phyloP scores from a whole-genome alignment of 2,888 invertebrate genomes.

The Parnassius mnemosyne region DNA sequence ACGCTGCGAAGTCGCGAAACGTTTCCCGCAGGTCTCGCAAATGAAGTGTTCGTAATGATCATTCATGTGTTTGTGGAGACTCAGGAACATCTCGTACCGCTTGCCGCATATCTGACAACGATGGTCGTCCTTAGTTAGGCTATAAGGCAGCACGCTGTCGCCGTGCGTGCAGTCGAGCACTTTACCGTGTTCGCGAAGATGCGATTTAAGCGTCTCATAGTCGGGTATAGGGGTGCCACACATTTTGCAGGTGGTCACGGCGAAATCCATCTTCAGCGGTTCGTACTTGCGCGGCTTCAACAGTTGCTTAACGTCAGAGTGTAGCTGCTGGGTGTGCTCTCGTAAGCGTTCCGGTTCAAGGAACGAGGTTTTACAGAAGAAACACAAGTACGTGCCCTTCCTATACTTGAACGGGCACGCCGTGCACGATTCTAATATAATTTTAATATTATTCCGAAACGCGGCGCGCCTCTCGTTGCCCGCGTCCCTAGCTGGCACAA shows the following conservation, averaged over 20 bases:
- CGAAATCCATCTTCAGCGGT: slow-evolving; percentile 69
- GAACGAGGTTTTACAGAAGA: slow-evolving; percentile 65
- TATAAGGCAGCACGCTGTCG: slow-evolving; percentile 68
- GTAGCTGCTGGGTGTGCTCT: slow-evolving; percentile 55
- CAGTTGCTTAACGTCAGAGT: slow-evolving; percentile 48
- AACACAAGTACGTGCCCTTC: slow-evolving; percentile 67
- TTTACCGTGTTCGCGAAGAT: slow-evolving; percentile 58
- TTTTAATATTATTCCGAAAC: slow-evolving; percentile 64
- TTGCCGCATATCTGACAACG: slow-evolving; percentile 69
- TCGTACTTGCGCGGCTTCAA: slow-evolving; percentile 67
- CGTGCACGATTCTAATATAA: slow-evolving; percentile 60
- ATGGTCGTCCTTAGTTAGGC: slow-evolving; percentile 62
- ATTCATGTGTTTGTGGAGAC: slow-evolving; percentile 72
- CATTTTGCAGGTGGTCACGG: slow-evolving; percentile 54
- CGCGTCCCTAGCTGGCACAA: slow-evolving; percentile 34
- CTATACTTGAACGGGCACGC: slow-evolving; percentile 74
- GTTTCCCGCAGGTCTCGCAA: slow-evolving; percentile 72
- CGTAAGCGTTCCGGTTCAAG: slow-evolving; percentile 67
- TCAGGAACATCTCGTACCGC: slow-evolving; percentile 68
- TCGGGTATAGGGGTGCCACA: slow-evolving; percentile 52
- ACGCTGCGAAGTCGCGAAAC: slow-evolving; percentile 65
- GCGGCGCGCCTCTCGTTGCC: slow-evolving; percentile 55
- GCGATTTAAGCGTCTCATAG: slow-evolving; percentile 57
- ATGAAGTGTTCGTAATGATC: slow-evolving; percentile 71
- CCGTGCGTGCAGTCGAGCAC: slow-evolving; percentile 57